These are phyloP conservation scores for Galeruca laticollis DNA, from an alignment of 2,888 invertebrate species.

Conservation along the genomic window DNA sequence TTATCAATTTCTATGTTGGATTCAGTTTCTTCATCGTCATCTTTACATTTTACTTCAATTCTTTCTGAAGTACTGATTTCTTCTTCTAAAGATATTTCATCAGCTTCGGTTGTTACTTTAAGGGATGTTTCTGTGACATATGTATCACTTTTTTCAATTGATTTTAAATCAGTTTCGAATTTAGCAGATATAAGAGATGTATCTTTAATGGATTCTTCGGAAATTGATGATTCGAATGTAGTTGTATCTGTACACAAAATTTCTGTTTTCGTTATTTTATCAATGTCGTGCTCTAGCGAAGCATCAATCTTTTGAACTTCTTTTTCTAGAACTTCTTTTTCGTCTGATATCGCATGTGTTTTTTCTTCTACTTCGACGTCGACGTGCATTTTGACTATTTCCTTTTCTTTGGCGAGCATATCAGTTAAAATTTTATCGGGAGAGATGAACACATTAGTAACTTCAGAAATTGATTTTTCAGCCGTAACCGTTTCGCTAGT, in stretches of 20 bases:
- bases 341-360: conserved; percentile 30
- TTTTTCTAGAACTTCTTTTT: conserved; percentile 26
- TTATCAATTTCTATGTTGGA: conserved; percentile 50
- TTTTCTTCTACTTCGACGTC: conserved; percentile 48
- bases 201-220: conserved; percentile 31
- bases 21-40: conserved; percentile 53
- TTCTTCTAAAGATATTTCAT: conserved; percentile 49
- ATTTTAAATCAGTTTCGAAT: conserved; percentile 40
- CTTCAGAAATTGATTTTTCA: conserved; percentile 53
- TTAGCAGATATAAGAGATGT: conserved; percentile 37
- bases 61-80: conserved; percentile 47
- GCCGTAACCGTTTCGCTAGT: conserved; percentile 56
- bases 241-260: conserved; percentile 36
- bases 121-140: conserved; percentile 50
- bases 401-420: conserved; percentile 50
- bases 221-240: conserved; percentile 27
- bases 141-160: conserved; percentile 44
- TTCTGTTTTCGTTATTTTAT: conserved; percentile 34
- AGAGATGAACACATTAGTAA: conserved; percentile 57
- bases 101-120: conserved; percentile 50
- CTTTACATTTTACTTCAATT: conserved; percentile 54
- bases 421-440: conserved; percentile 59
- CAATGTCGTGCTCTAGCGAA: conserved; percentile 29
- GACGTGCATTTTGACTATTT: conserved; percentile 51
- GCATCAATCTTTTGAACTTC: conserved; percentile 38